Base-by-base conservation (phyloP, 2,888 invertebrate species). In the Pyrrhia umbra region DNA sequence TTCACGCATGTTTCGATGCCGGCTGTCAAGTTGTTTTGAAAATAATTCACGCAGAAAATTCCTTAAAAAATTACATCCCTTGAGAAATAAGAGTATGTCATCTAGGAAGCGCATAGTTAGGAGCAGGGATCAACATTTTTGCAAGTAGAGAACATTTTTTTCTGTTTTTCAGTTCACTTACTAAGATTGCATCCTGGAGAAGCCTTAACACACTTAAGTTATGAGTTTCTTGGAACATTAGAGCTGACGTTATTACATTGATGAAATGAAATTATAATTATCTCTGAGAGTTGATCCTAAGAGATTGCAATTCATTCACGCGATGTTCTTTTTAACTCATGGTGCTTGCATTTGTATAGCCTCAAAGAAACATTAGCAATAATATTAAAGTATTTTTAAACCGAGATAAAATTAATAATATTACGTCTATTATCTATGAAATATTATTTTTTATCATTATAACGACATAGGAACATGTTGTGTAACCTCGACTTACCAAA, bases 11-110 rank as follows among this genome's bases (percentile, higher is more conserved):
- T 57, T 27, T 15, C 6, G 6, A 23, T 49, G 56, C 56, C 25
- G 57, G 46, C 54, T 57, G 49, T 50, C 62, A 47, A 49, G 45
- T 45, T 51, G 58, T 68, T 69, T 68, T 75, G n/a, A 49, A 66
- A 77, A 77, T 78, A 77, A 79, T 75, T 58, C 69, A 68, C 59
- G 67, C 52, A 68, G 71, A 74, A 79, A 77, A 80, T 69, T 65
- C 16, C 50, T 67, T 63, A 73, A 71, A 74, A 47, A 62, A 52
- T 16, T 40, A 30, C 18, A 68, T 79, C 77, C 74, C 77, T 60
- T 6, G 78, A 77, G 81, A 72, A 70, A 73, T 75, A 54, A 6
- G 15, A 2, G 30, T 13, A 46, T 23, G 21, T 49, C 43, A 37
- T 45, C 50, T 51, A 55, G 54, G 20, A 58, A 47, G 30, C 42